These are phyloP conservation scores for Lytechinus pictus DNA, from an alignment of 35 echinoderm and acorn worm genomes.

Conservation along the genomic window DNA sequence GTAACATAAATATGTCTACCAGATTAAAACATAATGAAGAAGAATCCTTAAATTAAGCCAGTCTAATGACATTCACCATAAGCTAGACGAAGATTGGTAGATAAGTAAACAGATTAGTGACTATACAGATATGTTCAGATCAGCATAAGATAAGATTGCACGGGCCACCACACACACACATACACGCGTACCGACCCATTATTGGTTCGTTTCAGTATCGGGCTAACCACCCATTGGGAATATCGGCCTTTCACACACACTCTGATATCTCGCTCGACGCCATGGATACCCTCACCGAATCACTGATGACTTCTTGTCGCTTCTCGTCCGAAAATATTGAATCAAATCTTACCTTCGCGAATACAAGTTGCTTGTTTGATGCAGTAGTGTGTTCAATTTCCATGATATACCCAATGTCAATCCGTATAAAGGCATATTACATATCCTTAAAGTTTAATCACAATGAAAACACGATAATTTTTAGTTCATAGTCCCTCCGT, in stretches of 20 bases:
- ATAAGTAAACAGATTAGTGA: slow-evolving; percentile 11
- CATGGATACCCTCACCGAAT: not conserved
- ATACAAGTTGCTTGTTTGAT: slow-evolving; percentile 28
- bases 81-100: not conserved
- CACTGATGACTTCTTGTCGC: not conserved
- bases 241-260: not conserved
- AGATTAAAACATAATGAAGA: not conserved
- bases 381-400: slow-evolving; percentile 16
- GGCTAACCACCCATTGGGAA: not conserved
- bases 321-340: not conserved
- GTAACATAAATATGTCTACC: not conserved
- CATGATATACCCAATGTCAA: slow-evolving; percentile 21
- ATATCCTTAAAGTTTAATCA: not conserved
- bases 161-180: not conserved
- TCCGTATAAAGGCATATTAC: not conserved
- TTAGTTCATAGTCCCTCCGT: not conserved
- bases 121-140: not conserved
- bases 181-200: not conserved
- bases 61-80: not conserved
- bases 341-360: slow-evolving; percentile 32
- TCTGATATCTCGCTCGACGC: not conserved
- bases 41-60: not conserved
- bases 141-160: slow-evolving; percentile 6
- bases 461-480: not conserved
- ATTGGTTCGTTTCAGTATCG: not conserved